These are phyloP conservation scores for Musca domestica DNA, from an alignment of 1,140 invertebrate species.

Conservation along the genomic window DNA sequence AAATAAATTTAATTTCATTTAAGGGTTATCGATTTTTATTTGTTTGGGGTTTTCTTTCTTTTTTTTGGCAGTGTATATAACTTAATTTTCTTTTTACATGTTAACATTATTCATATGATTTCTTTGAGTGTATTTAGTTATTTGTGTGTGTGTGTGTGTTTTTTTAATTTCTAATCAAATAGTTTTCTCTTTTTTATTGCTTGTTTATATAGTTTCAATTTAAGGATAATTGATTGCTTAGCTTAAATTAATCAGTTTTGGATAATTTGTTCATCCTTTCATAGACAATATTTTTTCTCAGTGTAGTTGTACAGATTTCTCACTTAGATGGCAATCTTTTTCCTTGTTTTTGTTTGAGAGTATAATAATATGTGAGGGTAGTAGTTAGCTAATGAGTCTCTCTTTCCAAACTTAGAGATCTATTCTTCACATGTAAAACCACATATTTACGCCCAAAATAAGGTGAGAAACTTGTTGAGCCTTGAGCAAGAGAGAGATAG, in stretches of 20 bases:
- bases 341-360: too few species aligned
- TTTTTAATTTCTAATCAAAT: conserved; percentile 16
- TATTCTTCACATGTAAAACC: conserved; percentile 40
- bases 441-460: conserved; percentile 50
- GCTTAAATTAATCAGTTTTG: not conserved
- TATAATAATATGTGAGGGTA: too few species aligned
- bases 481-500: conserved; percentile 20
- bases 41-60: conserved; percentile 16
- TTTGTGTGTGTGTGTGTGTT: too few species aligned
- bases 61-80: conserved; percentile 3
- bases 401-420: conserved; percentile 43
- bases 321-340: too few species aligned
- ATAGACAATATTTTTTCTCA: not conserved
- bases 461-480: conserved; percentile 50
- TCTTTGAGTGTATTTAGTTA: conserved; percentile 16
- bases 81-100: not conserved
- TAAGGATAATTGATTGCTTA: conserved; percentile 15
- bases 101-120: conserved; percentile 17
- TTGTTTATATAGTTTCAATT: conserved; percentile 5
- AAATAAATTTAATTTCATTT: too few species aligned
- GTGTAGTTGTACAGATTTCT: too few species aligned
- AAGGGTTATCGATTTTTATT: too few species aligned
- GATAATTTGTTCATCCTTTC: too few species aligned
- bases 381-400: not conserved
- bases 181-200: conserved; percentile 23